These are phyloP conservation scores for Calycopis cecrops DNA, from an alignment of 1,140 invertebrate species.

Conservation along the genomic window DNA sequence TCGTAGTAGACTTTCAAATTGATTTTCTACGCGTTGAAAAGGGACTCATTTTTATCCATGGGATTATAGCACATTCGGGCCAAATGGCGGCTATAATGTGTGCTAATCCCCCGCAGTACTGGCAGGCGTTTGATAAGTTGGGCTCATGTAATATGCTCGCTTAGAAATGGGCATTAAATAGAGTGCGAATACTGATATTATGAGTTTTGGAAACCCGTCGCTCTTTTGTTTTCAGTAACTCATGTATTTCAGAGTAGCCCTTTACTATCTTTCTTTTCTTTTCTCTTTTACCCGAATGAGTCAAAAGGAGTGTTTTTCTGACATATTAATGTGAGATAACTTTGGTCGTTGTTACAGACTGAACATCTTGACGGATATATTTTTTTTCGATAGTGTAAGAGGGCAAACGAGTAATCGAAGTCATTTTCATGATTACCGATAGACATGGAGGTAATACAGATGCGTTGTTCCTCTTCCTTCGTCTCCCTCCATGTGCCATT, in stretches of 20 bases:
- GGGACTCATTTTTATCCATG: neutral
- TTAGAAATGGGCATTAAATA: neutral
- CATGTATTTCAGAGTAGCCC: neutral
- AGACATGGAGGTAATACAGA: too few species aligned
- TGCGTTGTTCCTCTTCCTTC: too few species aligned
- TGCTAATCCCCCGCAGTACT: neutral
- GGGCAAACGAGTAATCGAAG: too few species aligned
- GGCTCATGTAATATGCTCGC: neutral
- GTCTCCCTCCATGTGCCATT: too few species aligned
- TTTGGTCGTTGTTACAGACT: too few species aligned
- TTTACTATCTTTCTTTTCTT: neutral
- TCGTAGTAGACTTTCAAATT: conserved; percentile 3
- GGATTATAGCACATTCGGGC: neutral
- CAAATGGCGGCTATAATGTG: neutral
- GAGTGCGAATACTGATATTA: neutral
- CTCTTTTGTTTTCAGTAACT: neutral
- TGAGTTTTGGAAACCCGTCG: neutral
- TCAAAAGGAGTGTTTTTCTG: neutral
- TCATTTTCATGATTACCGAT: too few species aligned
- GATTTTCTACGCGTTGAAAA: neutral
- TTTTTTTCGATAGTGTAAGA: too few species aligned
- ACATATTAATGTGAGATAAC: too few species aligned
- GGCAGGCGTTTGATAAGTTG: neutral
- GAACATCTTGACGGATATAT: too few species aligned
- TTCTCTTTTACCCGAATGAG: too few species aligned